Evolutionary conservation across 2,113 vertebrate species (phyloP).

Genomic region (Chaetodon trifascialis): DNA sequence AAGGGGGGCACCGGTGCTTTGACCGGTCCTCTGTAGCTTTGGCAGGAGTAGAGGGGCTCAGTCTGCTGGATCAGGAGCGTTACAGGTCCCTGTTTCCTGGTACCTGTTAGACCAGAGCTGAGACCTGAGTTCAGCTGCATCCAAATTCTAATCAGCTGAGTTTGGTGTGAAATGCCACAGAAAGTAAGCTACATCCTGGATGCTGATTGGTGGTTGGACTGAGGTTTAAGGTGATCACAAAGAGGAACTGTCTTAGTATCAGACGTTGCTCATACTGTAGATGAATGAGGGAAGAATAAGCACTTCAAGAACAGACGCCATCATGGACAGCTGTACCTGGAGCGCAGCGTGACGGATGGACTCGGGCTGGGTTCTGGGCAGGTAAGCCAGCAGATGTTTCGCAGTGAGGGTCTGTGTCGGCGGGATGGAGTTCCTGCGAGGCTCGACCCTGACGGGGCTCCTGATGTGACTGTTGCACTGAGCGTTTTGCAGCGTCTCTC

Average conservation of each 20-base stretch:
- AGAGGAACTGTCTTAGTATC: not conserved
- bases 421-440: slow-evolving; percentile 84
- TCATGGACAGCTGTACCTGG: slow-evolving; percentile 68
- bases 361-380: slow-evolving; percentile 77
- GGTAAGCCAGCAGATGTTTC: slow-evolving; percentile 84
- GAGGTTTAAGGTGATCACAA: not conserved
- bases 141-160: no score
- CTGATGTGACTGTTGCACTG: slow-evolving; percentile 39
- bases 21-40: no score
- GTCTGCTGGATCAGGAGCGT: no score
- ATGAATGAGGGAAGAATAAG: not conserved
- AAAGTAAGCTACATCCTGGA: not conserved
- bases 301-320: no score
- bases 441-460: slow-evolving; percentile 40
- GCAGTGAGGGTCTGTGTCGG: slow-evolving; percentile 77
- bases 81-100: no score
- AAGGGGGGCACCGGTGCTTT: no score
- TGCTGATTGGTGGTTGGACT: no score
- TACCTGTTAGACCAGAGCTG: no score
- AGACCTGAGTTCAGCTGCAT: no score
- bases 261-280: not conserved
- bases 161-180: no score
- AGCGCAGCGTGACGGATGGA: slow-evolving; percentile 64
- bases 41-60: no score
- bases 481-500: slow-evolving; percentile 44